phyloP scores from a whole-genome alignment of 1,140 invertebrate species.

The Thaumetopoea pityocampa region DNA sequence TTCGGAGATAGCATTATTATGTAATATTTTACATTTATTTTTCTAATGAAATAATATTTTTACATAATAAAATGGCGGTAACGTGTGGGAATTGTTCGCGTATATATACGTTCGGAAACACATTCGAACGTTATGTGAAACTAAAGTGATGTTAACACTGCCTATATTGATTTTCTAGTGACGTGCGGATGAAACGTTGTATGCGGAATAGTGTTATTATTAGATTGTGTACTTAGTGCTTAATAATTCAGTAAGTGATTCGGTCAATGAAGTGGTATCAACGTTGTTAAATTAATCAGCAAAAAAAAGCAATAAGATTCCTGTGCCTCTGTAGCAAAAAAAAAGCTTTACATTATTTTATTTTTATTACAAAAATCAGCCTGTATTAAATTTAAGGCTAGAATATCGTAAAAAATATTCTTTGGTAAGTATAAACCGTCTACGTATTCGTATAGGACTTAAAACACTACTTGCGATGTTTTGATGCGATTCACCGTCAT shows the following conservation, averaged over 20 bases:
- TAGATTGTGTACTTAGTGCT: constrained; percentile 37
- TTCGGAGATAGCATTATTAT: constrained; percentile 48
- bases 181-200: constrained; percentile 39
- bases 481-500: too few species aligned
- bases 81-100: constrained; percentile 18
- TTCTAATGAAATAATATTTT: constrained; percentile 18
- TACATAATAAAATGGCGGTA: constrained; percentile 3
- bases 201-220: constrained; percentile 61
- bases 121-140: constrained; percentile 15
- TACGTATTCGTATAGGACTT: too few species aligned
- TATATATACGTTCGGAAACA: constrained; percentile 18
- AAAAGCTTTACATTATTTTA: constrained; percentile 8
- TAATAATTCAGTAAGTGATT: constrained; percentile 48
- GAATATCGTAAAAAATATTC: background rate
- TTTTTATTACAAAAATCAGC: background rate
- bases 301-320: background rate
- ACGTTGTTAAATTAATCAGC: background rate
- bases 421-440: too few species aligned
- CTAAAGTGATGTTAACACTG: constrained; percentile 35
- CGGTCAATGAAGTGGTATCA: background rate
- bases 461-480: too few species aligned
- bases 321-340: constrained; percentile 7
- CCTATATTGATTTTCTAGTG: constrained; percentile 65
- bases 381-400: background rate
- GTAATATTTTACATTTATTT: constrained; percentile 46